Percentiles rank a stretch among this genome's conserved stretches.
phyloP scores from a whole-genome alignment of 2,113 vertebrate species.

The Erpornis zantholeuca region DNA sequence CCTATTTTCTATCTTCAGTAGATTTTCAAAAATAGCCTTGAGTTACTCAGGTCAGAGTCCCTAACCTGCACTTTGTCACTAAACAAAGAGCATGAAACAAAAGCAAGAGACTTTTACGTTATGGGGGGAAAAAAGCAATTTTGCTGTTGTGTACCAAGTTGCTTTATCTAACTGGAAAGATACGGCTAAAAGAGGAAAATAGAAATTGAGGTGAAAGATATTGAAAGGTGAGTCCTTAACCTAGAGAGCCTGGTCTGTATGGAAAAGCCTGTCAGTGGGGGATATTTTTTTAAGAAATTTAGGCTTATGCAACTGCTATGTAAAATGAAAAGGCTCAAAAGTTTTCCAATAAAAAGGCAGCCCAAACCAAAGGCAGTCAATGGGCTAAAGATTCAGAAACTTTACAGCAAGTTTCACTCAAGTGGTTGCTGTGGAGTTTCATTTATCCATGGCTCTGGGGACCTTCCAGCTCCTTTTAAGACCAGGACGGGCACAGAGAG shows the following conservation, averaged over 20 bases:
- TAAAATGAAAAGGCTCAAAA: not conserved
- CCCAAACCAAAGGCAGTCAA: not conserved
- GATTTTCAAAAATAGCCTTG: not conserved
- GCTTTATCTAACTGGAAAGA: not conserved
- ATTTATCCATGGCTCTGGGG: not conserved
- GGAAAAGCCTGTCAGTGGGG: not conserved
- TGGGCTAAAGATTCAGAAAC: not conserved
- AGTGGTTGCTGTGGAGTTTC: not conserved
- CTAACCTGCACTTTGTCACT: not conserved
- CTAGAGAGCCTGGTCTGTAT: not conserved
- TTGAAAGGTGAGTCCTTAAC: not conserved
- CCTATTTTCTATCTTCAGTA: not conserved
- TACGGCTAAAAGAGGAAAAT: not conserved
- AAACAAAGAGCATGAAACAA: not conserved
- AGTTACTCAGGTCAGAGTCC: not conserved
- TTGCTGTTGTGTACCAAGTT: not conserved
- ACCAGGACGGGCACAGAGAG: accelerated
- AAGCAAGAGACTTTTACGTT: not conserved
- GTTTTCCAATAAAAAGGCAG: not conserved
- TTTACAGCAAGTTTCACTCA: not conserved
- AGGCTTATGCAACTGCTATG: not conserved
- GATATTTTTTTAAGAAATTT: not conserved
- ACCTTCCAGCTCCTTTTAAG: not conserved
- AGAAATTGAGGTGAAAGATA: not conserved
- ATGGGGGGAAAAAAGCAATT: not conserved